Evolutionary conservation across 2,888 invertebrate genomes (phyloP), one percentile per base, ranked within the genome.

Genomic region (Erynnis tages): DNA sequence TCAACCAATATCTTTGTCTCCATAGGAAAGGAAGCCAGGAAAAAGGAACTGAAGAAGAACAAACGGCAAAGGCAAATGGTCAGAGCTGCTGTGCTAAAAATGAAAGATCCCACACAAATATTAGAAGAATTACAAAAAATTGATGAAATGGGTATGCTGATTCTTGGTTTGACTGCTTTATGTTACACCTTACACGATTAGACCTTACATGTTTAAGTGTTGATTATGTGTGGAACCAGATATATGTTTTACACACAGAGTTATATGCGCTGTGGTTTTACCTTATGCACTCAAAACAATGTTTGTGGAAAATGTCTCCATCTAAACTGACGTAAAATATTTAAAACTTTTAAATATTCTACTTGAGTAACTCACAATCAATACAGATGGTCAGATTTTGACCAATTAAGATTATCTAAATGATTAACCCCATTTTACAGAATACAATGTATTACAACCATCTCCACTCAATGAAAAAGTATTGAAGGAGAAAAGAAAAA

Each of bases 11-110:
- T 21, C 21, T 21, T 4, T 13, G 5, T 30, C 13, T 58, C 62
- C 62, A 4, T 53, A 97, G 97, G 98, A 71, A 99, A 99, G 82
- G 98, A 98, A 83, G 98, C 98, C 8, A 92, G 98, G 48, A 98
- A 98, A 79, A 97, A 97, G 73, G 99, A 99, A 82, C 82, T 99
- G 30, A 99, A 99, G 82, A 99, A 98, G 91, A 99, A 99, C 80
- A 99, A 99, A 82, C 95, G 97, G 64, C 99, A 99, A 78, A 91
- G 99, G 46, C 97, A 97, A 85, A 94, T 98, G 92, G 99, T 99
- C 1, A 90, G 99, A 58, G 97, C 98, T 38, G 98, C 98, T 43
- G 98, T 99, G 1, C 90, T 99, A 2, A 99, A 99, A 90, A 97
- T 98, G 76, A 98, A 99, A 90, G 98, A 99, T 91, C 98, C 99